Evolutionary conservation across 1,140 invertebrate species (phyloP).

Genomic region (Homarus americanus): DNA sequence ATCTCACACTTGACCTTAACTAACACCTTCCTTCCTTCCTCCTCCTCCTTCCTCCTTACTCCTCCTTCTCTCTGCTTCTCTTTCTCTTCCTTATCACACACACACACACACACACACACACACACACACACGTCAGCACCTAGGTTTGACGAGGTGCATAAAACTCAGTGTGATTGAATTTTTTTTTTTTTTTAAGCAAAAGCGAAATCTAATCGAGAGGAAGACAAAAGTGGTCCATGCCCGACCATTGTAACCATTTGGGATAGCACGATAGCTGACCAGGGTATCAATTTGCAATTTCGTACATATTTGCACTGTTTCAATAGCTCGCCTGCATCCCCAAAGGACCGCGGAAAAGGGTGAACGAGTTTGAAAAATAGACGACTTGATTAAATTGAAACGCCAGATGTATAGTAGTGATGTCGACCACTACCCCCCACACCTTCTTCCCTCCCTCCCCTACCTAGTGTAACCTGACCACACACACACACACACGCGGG

Average conservation of each 20-base stretch:
- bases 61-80: background rate
- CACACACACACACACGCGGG: too few relatives aligned
- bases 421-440: background rate
- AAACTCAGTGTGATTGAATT: background rate
- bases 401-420: background rate
- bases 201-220: conserved; percentile 7
- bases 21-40: too few relatives aligned
- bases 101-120: background rate
- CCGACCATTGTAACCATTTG: background rate
- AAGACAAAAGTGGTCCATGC: background rate
- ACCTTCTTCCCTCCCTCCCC: background rate
- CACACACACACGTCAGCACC: background rate
- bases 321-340: background rate
- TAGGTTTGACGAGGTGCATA: background rate
- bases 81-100: background rate
- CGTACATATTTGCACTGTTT: background rate
- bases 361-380: background rate
- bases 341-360: background rate
- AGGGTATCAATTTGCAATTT: conserved; percentile 22
- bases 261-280: background rate
- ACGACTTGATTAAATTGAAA: conserved; percentile 13
- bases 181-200: background rate
- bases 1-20: too few relatives aligned
- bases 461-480: background rate
- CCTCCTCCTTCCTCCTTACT: too few relatives aligned